Evolutionary conservation across 2,888 invertebrate genomes (phyloP), one percentile per base, ranked within the genome.

Genomic region (Nemurella pictetii): DNA sequence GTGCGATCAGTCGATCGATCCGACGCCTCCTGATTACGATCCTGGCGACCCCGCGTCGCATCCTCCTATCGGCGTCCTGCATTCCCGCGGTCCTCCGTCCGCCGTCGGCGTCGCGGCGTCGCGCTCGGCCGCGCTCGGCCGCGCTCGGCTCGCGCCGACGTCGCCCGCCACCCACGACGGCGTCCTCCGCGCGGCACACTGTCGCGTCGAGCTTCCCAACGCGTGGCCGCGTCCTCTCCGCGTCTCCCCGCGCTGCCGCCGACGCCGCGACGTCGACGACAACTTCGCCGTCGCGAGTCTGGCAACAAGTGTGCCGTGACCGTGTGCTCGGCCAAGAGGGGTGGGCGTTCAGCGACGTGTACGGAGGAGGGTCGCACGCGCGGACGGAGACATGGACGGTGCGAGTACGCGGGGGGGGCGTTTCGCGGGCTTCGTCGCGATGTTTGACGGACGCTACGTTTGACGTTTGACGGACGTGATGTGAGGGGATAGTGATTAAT

Each of bases 111-210:
- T 78, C 78, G 25, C 78, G 78, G 29, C 20, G 30, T 78, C 20
- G n/a, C 27, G 29, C 30, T 35, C 32, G 32, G 30, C 4, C 35
- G 35, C 12, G n/a, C 36, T 28, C 35, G 27, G 80, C 28, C 80
- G 20, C 9, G n/a, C 7, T 29, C 74, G 29, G 30, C 74, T 28
- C 82, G n/a, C n/a, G n/a, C n/a, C n/a, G 27, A 35, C 80, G 80
- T 30, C 85, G 30, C 28, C 20, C 84, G 32, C 82, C n/a, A 27
- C 80, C 84, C 28, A 20, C 26, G 74, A 32, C 32, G 30, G 25
- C 84, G 72, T 27, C 28, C 26, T 32, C 78, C 84, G 27, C 29
- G 25, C 55, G 55, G 30, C 84, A 78, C 84, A 80, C 35, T 20
- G 72, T n/a, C 84, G 25, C 84, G 25, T 25, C n/a, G 7, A 28